A percentile compares a stretch with the other conserved stretches of the same genome.
phyloP scores from a whole-genome alignment of 2,113 vertebrate genomes.

The Galbula dea region DNA sequence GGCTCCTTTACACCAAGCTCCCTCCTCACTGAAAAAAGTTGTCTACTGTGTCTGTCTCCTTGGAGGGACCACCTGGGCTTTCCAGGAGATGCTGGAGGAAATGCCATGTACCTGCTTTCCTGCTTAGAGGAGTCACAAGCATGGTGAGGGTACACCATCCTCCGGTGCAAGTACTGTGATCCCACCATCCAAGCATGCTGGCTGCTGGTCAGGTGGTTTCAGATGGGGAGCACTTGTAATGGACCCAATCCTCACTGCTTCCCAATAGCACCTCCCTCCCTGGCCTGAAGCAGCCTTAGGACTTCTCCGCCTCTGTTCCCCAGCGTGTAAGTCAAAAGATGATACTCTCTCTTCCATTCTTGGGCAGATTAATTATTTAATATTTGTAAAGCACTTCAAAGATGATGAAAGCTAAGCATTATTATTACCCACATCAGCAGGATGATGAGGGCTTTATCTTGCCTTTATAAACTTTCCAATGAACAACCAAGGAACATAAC shows the following conservation, averaged over 20 bases:
- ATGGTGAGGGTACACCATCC: not conserved
- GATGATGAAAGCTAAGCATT: not conserved
- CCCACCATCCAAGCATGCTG: not conserved
- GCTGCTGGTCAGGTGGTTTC: not conserved
- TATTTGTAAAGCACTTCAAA: constrained; percentile 28
- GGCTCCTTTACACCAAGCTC: accelerated
- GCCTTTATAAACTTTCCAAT: not conserved
- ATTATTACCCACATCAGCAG: not conserved
- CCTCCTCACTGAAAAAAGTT: too few relatives aligned
- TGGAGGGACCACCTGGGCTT: not conserved
- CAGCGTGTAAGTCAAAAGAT: accelerated
- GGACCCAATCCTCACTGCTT: accelerated
- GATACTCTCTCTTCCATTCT: not conserved
- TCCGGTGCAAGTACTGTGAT: too few relatives aligned
- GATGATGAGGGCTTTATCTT: not conserved
- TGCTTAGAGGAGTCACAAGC: not conserved
- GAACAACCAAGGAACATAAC: not conserved
- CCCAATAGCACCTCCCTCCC: not conserved
- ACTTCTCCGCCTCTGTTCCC: not conserved
- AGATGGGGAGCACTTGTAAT: accelerated
- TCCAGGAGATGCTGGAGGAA: not conserved
- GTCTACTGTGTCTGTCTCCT: not conserved
- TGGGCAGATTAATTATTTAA: constrained; percentile 1
- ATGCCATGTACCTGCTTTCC: not conserved
- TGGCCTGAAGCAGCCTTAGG: not conserved